A percentile compares a stretch with the other conserved stretches of the same genome.
These are phyloP conservation scores for Muscicapa adusta DNA, from an alignment of 2,113 vertebrate species.

Conservation along the genomic window DNA sequence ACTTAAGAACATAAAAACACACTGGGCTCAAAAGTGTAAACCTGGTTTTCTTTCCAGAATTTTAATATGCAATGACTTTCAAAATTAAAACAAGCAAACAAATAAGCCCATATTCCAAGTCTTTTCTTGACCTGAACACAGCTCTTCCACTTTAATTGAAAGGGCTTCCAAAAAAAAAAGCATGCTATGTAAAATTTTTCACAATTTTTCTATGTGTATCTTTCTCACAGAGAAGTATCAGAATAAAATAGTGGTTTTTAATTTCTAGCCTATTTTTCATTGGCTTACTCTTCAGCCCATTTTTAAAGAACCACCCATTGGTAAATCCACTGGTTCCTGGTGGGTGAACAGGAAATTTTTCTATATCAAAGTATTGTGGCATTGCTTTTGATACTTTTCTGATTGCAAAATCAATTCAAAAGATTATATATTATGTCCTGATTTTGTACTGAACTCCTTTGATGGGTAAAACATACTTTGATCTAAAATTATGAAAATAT, in stretches of 20 bases:
- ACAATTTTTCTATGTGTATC: background rate
- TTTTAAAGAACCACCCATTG: background rate
- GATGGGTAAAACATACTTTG: background rate
- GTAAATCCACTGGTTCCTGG: background rate
- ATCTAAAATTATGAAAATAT: background rate
- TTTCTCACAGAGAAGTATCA: background rate
- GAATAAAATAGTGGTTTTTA: background rate
- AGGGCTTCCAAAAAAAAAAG: background rate
- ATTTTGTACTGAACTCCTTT: background rate
- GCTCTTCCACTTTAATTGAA: background rate
- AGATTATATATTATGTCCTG: background rate
- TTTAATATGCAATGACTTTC: background rate
- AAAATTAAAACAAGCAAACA: background rate
- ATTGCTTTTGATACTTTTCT: background rate
- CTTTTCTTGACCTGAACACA: background rate
- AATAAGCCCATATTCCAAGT: background rate
- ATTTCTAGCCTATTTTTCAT: background rate
- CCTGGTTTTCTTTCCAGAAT: background rate
- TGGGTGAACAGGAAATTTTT: background rate
- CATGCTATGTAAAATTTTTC: background rate
- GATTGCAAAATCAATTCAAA: background rate
- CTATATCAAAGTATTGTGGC: background rate
- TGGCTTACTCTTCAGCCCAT: background rate
- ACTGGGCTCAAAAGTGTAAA: background rate
- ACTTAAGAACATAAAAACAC: background rate